Percentiles rank a stretch among this genome's conserved stretches.
Evolutionary conservation across 2,888 invertebrate species (phyloP).

Genomic region (Deilephila elpenor): DNA sequence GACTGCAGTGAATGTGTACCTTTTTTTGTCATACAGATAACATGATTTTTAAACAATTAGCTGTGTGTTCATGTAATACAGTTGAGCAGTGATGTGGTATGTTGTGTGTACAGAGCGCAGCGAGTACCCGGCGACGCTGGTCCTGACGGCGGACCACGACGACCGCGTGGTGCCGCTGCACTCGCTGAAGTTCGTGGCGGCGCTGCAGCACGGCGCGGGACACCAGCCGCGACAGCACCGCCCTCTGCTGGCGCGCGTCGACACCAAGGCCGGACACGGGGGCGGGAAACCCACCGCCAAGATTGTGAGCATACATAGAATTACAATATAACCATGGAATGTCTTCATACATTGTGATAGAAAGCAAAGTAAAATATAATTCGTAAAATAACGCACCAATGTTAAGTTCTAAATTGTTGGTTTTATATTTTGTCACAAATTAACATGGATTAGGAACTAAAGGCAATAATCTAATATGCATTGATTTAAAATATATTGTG

Average conservation of each 20-base stretch:
- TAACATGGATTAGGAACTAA: too few relatives aligned
- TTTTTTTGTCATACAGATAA: too few relatives aligned
- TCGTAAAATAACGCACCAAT: too few relatives aligned
- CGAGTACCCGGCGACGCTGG: slow-evolving; percentile 93
- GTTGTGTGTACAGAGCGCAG: slow-evolving; percentile 71
- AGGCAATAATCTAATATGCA: too few relatives aligned
- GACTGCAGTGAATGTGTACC: too few relatives aligned
- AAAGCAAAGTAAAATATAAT: too few relatives aligned
- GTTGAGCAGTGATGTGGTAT: too few relatives aligned
- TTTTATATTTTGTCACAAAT: too few relatives aligned
- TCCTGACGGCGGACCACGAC: slow-evolving; percentile 99
- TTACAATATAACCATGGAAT: neutral
- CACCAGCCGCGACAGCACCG: slow-evolving; percentile 87
- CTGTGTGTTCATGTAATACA: neutral
- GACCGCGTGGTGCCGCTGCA: slow-evolving; percentile 99
- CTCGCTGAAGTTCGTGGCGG: slow-evolving; percentile 97
- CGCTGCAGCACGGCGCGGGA: slow-evolving; percentile 90
- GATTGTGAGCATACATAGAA: slow-evolving; percentile 84
- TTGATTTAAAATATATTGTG: too few relatives aligned
- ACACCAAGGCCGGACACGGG: slow-evolving; percentile 98
- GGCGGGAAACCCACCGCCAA: slow-evolving; percentile 98
- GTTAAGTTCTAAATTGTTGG: too few relatives aligned
- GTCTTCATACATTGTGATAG: neutral
- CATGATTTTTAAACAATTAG: too few relatives aligned
- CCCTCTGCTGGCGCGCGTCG: slow-evolving; percentile 95